A percentile compares a stretch with the other conserved stretches of the same genome.
Evolutionary conservation across 2,888 invertebrate genomes (phyloP).

Genomic region (Pyrgus malvae): DNA sequence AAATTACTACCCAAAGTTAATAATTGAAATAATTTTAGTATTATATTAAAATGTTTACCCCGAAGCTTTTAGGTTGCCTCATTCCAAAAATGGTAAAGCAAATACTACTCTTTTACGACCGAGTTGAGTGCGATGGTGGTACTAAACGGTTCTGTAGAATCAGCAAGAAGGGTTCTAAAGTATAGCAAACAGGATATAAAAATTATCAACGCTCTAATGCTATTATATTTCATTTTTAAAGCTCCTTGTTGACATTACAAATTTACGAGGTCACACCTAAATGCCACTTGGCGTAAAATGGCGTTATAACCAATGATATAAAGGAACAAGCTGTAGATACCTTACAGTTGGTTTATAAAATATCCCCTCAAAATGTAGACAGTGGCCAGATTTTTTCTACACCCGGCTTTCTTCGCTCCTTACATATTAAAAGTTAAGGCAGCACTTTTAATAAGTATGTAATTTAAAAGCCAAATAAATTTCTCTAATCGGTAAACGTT

Average conservation of each 20-base stretch:
- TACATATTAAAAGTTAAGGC: too few relatives aligned
- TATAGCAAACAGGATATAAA: constrained; percentile 15
- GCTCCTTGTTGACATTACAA: constrained; percentile 16
- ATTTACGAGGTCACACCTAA: constrained; percentile 22
- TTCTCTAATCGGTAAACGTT: too few relatives aligned
- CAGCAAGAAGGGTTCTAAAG: neutral
- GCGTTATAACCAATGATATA: constrained; percentile 6
- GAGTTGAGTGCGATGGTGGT: neutral
- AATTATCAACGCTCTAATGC: constrained; percentile 14
- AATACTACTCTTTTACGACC: neutral
- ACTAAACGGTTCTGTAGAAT: neutral
- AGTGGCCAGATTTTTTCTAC: too few relatives aligned
- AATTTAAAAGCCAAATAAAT: too few relatives aligned
- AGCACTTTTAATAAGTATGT: too few relatives aligned
- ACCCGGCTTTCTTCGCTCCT: too few relatives aligned
- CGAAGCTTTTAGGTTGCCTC: neutral
- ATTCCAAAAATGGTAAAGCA: neutral
- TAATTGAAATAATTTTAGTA: too few relatives aligned
- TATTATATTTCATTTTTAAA: constrained; percentile 20
- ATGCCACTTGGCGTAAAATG: constrained; percentile 21
- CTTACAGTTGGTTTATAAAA: too few relatives aligned
- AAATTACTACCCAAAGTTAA: too few relatives aligned
- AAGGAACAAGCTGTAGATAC: too few relatives aligned
- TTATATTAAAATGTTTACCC: neutral
- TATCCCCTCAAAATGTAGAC: too few relatives aligned